Base-by-base conservation (phyloP, 2,113 vertebrate genomes). In the Misgurnus mizolepis region DNA sequence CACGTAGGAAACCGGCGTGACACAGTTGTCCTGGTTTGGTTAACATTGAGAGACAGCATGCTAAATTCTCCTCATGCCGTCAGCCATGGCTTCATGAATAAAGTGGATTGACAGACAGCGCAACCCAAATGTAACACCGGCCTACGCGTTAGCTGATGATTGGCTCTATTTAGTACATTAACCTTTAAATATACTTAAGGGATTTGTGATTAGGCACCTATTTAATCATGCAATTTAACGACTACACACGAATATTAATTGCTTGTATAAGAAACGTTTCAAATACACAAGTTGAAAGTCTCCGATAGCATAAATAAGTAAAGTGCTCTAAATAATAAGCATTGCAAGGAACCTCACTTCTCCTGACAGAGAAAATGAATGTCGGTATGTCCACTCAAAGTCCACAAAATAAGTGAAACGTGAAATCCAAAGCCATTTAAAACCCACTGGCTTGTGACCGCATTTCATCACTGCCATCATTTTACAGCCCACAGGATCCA, bases 341-440 rank as follows among this genome's bases (percentile, higher is more conserved):
- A 81, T 81, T 82, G 77, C 68, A 77, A 58, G 6, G 7, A 58
- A 18, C 55, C 81, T 86, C 90, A 88, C 86, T 82, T 86, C 71
- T 88, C 83, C 60, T 89, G 89, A 90, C 88, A 89, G 39, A 80
- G 84, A 86, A 65, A 90, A 88, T 90, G 82, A 89, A 78, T 85
- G 84, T 88, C 86, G 82, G 81, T 18, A 61, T 67, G 45, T 76
- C 71, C 79, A 85, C 87, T 91, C 85, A 85, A 67, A 67, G 61
- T 72, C 78, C 53, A 70, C 68, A 70, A 70, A 66, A 83, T 66
- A 49, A 27, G 41, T 34, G 18, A 50, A 43, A 17, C 69, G 68
- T 40, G 65, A 56, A 80, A 84, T 74, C 82, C 77, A 55, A 69
- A 80, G 83, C 84, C 80, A 82, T 87, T 88, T 82, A 88, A 83